Evolutionary conservation across 2,113 vertebrate species (phyloP).

Genomic region (Limanda limanda): DNA sequence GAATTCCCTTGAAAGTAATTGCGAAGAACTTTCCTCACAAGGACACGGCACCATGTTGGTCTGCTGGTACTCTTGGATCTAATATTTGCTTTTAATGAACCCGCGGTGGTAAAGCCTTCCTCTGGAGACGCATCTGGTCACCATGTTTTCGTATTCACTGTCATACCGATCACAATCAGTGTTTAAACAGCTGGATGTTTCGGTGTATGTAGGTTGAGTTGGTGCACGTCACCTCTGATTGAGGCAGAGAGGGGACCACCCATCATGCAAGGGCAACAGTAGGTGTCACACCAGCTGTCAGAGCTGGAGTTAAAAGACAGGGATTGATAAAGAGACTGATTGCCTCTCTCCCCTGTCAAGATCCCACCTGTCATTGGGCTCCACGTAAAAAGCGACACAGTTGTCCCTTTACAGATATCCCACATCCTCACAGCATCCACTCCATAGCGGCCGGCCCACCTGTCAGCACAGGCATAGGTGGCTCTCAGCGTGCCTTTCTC

Average conservation of each 20-base stretch:
- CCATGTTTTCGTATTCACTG: slow-evolving; percentile 9
- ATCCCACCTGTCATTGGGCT: slow-evolving; percentile 76
- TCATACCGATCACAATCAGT: slow-evolving; percentile 25
- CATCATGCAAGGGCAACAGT: slow-evolving; percentile 72
- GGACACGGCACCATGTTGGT: slow-evolving; percentile 12
- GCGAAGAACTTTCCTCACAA: slow-evolving; percentile 1
- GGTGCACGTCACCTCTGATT: slow-evolving; percentile 70
- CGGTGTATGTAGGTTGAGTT: slow-evolving; percentile 47
- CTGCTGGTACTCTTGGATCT: slow-evolving; percentile 8
- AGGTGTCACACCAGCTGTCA: slow-evolving; percentile 82
- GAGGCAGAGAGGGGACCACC: slow-evolving; percentile 68
- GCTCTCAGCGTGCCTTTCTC: slow-evolving; percentile 56
- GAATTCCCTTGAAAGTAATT: too few relatives aligned
- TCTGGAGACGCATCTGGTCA: slow-evolving; percentile 30
- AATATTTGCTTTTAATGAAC: slow-evolving; percentile 18
- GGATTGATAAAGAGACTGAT: slow-evolving; percentile 80
- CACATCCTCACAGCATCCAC: slow-evolving; percentile 59
- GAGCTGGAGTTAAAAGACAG: slow-evolving; percentile 74
- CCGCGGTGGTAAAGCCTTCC: neutral
- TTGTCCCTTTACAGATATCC: slow-evolving; percentile 55
- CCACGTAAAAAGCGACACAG: slow-evolving; percentile 56
- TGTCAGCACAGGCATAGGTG: slow-evolving; percentile 53
- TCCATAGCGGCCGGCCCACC: slow-evolving; percentile 55
- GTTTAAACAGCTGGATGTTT: slow-evolving; percentile 52
- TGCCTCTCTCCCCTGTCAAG: slow-evolving; percentile 74